Evolutionary conservation across 2,888 invertebrate genomes (phyloP).

Genomic region (Andrena flavipes): DNA sequence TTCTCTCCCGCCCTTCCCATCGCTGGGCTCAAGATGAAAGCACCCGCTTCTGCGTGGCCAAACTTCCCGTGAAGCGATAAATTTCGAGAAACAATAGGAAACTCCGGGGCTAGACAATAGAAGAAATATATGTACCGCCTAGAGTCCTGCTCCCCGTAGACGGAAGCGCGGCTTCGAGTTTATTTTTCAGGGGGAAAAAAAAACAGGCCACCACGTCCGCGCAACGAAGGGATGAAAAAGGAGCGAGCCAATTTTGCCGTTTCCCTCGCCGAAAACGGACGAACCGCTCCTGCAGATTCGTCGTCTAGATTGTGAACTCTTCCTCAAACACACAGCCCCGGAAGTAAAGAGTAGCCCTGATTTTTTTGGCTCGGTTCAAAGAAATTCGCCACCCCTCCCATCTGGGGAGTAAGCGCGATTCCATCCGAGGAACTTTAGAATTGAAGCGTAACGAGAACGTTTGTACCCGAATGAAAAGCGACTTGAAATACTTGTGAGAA

Average conservation of each 20-base stretch:
- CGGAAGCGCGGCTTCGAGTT: slow-evolving; percentile 74
- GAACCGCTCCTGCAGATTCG: slow-evolving; percentile 53
- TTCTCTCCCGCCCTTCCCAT: slow-evolving; percentile 20
- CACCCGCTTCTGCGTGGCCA: slow-evolving; percentile 79
- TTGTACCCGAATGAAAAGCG: neutral
- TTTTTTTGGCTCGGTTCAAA: slow-evolving; percentile 22
- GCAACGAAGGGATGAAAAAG: slow-evolving; percentile 51
- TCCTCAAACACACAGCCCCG: slow-evolving; percentile 50
- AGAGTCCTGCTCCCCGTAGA: slow-evolving; percentile 64
- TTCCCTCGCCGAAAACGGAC: slow-evolving; percentile 33
- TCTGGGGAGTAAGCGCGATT: slow-evolving; percentile 1
- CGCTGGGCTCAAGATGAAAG: slow-evolving; percentile 80
- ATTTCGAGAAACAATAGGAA: slow-evolving; percentile 84
- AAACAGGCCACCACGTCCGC: slow-evolving; percentile 24
- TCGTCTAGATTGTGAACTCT: slow-evolving; percentile 62
- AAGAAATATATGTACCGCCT: slow-evolving; percentile 80
- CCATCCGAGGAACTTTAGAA: neutral
- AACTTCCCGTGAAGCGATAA: slow-evolving; percentile 84
- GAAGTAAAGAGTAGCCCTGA: slow-evolving; percentile 54
- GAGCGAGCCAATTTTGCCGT: slow-evolving; percentile 64
- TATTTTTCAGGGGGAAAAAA: slow-evolving; percentile 60
- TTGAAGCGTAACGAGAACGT: neutral
- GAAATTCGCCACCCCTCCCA: slow-evolving; percentile 19
- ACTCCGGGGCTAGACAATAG: slow-evolving; percentile 83
- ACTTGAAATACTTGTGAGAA: no score